Conservation (phyloP, 2,888 invertebrate species). For the Autographa gamma region DNA sequence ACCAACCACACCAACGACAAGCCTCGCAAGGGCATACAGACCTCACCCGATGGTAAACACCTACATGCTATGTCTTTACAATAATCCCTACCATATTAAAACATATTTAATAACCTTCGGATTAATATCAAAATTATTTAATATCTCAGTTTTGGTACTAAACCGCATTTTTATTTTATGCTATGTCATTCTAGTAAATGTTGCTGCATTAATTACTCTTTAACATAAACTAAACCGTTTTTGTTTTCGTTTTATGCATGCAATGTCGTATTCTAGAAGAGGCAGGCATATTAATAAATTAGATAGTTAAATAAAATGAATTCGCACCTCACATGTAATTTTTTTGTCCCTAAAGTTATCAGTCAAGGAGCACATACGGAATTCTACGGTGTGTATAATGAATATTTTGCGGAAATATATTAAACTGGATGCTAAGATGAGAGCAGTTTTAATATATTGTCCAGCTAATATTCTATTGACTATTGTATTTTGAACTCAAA, state of each 20-base stretch:
- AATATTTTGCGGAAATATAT: constrained; percentile 58
- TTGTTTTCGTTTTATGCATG: constrained; percentile 45
- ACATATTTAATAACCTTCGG: neutral
- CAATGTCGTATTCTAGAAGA: constrained; percentile 36
- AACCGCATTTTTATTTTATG: constrained; percentile 9
- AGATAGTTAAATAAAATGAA: constrained; percentile 52
- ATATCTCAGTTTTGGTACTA: constrained; percentile 7
- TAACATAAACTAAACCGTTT: constrained; percentile 21
- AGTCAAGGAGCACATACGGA: constrained; percentile 83
- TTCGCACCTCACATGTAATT: constrained; percentile 66
- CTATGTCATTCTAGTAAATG: constrained; percentile 13
- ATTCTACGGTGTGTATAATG: constrained; percentile 82
- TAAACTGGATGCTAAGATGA: constrained; percentile 59
- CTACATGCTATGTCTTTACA: neutral
- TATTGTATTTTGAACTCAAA: constrained; percentile 40
- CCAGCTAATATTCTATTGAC: constrained; percentile 51
- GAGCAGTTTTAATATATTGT: constrained; percentile 63
- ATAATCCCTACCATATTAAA: neutral
- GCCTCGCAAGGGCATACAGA: constrained; percentile 96
- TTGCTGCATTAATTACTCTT: constrained; percentile 36
- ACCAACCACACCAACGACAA: constrained; percentile 82
- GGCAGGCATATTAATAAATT: constrained; percentile 37
- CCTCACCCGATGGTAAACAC: constrained; percentile 95
- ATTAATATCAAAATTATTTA: neutral
- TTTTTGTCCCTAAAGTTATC: constrained; percentile 80